Evolutionary conservation across 1,140 invertebrate species (phyloP).

Genomic region (Drosophila ercepeae): DNA sequence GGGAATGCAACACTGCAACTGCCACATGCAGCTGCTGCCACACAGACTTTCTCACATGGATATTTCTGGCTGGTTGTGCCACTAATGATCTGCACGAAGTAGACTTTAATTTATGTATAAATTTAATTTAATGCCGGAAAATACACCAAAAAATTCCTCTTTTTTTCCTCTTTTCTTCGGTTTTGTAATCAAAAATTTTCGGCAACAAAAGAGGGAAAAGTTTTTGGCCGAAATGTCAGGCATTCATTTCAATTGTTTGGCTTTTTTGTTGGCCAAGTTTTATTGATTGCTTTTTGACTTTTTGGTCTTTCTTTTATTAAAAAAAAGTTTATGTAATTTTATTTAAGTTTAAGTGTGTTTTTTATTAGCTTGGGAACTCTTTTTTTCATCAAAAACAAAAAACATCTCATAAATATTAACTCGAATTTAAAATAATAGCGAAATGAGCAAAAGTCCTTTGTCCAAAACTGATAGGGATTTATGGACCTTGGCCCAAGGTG

Average conservation of each 20-base stretch:
- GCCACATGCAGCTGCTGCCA: conserved; percentile 57
- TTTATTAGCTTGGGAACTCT: not conserved
- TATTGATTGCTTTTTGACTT: conserved; percentile 31
- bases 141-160: conserved; percentile 56
- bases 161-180: conserved; percentile 30
- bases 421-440: conserved; percentile 42
- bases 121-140: conserved; percentile 81
- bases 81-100: conserved; percentile 80
- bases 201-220: conserved; percentile 28
- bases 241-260: conserved; percentile 21
- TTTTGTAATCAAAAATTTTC: conserved; percentile 67
- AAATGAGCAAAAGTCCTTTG: not conserved
- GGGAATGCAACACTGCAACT: not conserved
- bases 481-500: conserved; percentile 15
- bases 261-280: conserved; percentile 1
- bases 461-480: not conserved
- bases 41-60: conserved; percentile 28
- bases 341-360: conserved; percentile 26
- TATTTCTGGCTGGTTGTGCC: conserved; percentile 24
- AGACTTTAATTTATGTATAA: conserved; percentile 82
- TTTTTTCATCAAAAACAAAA: too few species aligned
- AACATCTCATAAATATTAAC: too few species aligned
- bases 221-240: conserved; percentile 47
- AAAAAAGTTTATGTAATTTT: conserved; percentile 32
- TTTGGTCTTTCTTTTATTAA: conserved; percentile 6